These are phyloP conservation scores for Eupithecia subumbrata DNA, from an alignment of 2,888 invertebrate genomes.

Conservation along the genomic window DNA sequence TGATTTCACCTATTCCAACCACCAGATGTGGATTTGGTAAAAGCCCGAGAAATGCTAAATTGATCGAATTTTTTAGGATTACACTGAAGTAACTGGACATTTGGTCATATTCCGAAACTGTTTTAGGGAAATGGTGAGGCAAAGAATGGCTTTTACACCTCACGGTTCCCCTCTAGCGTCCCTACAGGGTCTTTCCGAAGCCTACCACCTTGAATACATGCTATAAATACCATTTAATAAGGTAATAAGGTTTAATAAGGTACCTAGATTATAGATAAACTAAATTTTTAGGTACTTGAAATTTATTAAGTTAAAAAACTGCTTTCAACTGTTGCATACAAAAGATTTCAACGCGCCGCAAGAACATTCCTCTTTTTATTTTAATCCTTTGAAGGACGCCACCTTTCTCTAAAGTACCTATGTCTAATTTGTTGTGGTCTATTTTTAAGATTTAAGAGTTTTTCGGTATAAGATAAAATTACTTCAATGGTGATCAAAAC, in stretches of 20 bases:
- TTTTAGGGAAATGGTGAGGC: background rate
- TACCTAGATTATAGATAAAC: background rate
- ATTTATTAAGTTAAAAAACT: background rate
- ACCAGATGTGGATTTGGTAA: too few species aligned
- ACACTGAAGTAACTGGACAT: too few species aligned
- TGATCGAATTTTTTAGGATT: too few species aligned
- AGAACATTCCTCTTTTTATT: conserved; percentile 11
- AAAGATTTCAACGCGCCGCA: conserved; percentile 17
- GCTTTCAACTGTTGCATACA: background rate
- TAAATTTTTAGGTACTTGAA: background rate
- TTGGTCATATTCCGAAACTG: background rate
- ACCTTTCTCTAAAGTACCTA: background rate
- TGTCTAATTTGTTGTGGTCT: background rate
- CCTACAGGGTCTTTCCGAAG: background rate
- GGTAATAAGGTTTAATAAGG: background rate
- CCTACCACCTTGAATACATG: background rate
- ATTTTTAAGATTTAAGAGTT: background rate
- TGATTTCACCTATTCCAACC: too few species aligned
- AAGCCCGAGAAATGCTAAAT: too few species aligned
- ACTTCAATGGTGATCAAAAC: background rate
- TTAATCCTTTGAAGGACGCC: background rate
- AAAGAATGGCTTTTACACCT: too few species aligned
- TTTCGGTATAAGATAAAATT: background rate
- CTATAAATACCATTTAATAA: background rate
- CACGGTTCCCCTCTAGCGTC: background rate